Base-by-base conservation (phyloP, 2,888 invertebrate species). In the Monochamus alternatus region DNA sequence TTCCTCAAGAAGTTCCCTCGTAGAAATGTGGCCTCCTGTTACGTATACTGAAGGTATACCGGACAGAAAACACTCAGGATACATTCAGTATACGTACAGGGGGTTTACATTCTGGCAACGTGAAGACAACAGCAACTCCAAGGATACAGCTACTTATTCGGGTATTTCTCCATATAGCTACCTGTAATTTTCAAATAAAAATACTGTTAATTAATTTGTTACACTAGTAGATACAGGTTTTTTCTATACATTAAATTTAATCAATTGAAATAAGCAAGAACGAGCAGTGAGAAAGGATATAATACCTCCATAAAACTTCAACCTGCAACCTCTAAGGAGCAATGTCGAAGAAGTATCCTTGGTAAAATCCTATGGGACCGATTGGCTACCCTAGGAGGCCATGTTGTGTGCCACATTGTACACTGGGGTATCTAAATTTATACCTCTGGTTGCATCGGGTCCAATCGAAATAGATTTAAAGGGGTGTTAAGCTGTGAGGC, bases 21-120 rank as follows among this genome's bases (percentile, higher is more conserved):
- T 89, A 91, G 96, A 85, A 88, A 87, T 96, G 95, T 94, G 93
- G 94, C 95, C 96, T 96, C 97, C 96, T 97, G 97, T 97, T 97
- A 97, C 97, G 97, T 97, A 97, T 97, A 97, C 97, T 96, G 96
- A 97, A 97, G 97, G 97, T 97, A 97, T 97, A 97, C 97, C 97
- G 97, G 97, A 97, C 95, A 96, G 91, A 93, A 93, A 91, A 95
- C 96, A 96, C 97, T 97, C 97, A 97, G 97, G 97, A 97, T 97
- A 97, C 97, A 97, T 97, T 97, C 97, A 97, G 97, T 97, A 97
- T 97, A 97, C 97, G 97, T 97, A 95, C 96, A 97, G 96, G 97
- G 96, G 95, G 96, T 95, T 90, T 87, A 91, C 92, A 91, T 91
- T 90, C 88, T 85, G 81, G 83, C 87, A 82, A 80, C 87, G 78